Evolutionary conservation across 53 echinoderm and acorn worm genomes (phyloP).

Genomic region (Echinometra lucunter): DNA sequence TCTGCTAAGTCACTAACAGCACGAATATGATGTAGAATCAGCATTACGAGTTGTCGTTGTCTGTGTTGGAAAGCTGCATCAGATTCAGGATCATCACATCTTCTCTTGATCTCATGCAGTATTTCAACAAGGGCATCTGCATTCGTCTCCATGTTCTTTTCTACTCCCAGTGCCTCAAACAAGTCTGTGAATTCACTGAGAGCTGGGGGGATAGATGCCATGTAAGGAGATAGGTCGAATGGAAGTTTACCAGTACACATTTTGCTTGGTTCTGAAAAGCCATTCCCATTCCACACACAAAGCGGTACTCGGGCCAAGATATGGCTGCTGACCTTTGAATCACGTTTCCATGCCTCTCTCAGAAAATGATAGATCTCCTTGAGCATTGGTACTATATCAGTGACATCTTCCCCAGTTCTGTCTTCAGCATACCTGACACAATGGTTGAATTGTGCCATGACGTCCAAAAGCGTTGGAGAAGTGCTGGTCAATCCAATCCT

Average conservation of each 20-base stretch:
- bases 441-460: slow-evolving; percentile 29
- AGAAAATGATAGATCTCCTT: slow-evolving; percentile 67
- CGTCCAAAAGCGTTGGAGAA: not conserved
- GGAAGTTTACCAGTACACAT: slow-evolving; percentile 63
- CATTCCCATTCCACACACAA: slow-evolving; percentile 82
- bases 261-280: slow-evolving; percentile 72
- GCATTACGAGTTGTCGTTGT: slow-evolving; percentile 51
- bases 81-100: not conserved
- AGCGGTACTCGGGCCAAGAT: not conserved
- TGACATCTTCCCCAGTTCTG: not conserved
- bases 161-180: slow-evolving; percentile 54
- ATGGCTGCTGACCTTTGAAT: not conserved
- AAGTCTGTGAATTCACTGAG: slow-evolving; percentile 14
- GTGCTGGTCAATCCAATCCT: slow-evolving; percentile 15
- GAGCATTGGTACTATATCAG: slow-evolving; percentile 12
- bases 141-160: slow-evolving; percentile 32
- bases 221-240: slow-evolving; percentile 69
- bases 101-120: slow-evolving; percentile 22
- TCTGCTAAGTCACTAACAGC: not conserved
- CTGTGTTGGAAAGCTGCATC: not conserved
- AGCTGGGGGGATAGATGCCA: slow-evolving; percentile 56
- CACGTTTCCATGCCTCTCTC: not conserved
- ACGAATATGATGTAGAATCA: slow-evolving; percentile 19
- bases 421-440: not conserved
- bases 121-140: slow-evolving; percentile 25